These are phyloP conservation scores for Pharmacophagus antenor DNA, from an alignment of 2,888 invertebrate species.

Conservation along the genomic window DNA sequence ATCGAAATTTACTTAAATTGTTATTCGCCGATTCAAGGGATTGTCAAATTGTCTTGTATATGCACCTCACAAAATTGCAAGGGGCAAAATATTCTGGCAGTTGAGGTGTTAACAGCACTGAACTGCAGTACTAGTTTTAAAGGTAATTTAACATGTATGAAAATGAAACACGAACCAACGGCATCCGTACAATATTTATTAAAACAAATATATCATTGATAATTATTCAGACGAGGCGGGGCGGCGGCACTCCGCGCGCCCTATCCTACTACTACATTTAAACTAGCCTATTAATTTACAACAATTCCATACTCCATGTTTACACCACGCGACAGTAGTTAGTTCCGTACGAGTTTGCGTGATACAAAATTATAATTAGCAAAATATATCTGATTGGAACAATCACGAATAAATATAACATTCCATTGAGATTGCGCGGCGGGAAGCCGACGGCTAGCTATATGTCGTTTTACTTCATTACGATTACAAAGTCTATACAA, in stretches of 20 bases:
- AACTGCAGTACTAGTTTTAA: too few species aligned
- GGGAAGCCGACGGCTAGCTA: background rate
- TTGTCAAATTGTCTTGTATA: too few species aligned
- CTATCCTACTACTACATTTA: conserved; percentile 15
- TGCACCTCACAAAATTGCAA: too few species aligned
- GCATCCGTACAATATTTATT: conserved; percentile 51
- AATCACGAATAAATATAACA: background rate
- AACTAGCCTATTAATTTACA: conserved; percentile 29
- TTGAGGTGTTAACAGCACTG: too few species aligned
- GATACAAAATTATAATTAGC: conserved; percentile 1
- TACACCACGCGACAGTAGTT: background rate
- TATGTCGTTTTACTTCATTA: background rate
- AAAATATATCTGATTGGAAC: background rate
- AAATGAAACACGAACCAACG: conserved; percentile 38
- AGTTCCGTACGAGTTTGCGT: background rate
- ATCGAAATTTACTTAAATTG: too few species aligned
- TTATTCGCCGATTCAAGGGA: too few species aligned
- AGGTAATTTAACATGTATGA: background rate
- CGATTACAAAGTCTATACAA: conserved; percentile 17
- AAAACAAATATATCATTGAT: conserved; percentile 36
- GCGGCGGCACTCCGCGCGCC: conserved; percentile 16
- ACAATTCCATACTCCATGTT: conserved; percentile 20
- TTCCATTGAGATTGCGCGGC: background rate
- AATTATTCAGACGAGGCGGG: conserved; percentile 28
- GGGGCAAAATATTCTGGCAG: too few species aligned